phyloP scores from a whole-genome alignment of 1,140 invertebrate genomes.

The Zaprionus gabonicus region DNA sequence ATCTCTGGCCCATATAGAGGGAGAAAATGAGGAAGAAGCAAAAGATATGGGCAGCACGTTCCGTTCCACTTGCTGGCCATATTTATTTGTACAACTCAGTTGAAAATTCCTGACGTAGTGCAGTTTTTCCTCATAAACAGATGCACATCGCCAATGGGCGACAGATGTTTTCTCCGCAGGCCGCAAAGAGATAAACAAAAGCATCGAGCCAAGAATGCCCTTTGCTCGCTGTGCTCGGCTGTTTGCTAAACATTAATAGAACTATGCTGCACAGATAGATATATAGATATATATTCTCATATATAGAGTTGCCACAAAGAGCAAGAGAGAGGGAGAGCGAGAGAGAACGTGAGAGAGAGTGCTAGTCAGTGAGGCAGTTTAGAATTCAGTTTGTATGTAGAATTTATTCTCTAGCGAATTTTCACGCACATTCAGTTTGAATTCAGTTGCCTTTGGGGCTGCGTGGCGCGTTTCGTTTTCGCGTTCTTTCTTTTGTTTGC shows the following conservation, averaged over 20 bases:
- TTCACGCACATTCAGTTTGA: slow-evolving; percentile 71
- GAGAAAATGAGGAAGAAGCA: not conserved
- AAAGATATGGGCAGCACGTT: not conserved
- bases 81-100: slow-evolving; percentile 36
- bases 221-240: slow-evolving; percentile 38
- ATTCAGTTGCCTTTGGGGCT: slow-evolving; percentile 65
- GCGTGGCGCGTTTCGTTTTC: slow-evolving; percentile 42
- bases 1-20: not conserved
- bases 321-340: slow-evolving; percentile 27
- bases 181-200: slow-evolving; percentile 52
- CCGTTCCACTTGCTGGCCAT: slow-evolving; percentile 16
- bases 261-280: slow-evolving; percentile 49
- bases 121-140: slow-evolving; percentile 42
- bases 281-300: not conserved
- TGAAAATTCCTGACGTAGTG: slow-evolving; percentile 23
- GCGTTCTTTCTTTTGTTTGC: slow-evolving; percentile 32
- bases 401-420: slow-evolving; percentile 67
- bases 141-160: slow-evolving; percentile 16
- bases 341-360: slow-evolving; percentile 15
- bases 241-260: slow-evolving; percentile 73
- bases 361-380: not conserved
- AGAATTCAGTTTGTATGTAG: slow-evolving; percentile 10
- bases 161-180: slow-evolving; percentile 33
- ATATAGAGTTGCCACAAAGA: slow-evolving; percentile 33
- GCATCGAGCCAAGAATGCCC: slow-evolving; percentile 28